Percentiles rank a stretch among this genome's conserved stretches.
Conservation (phyloP, 2,113 vertebrate species). For the Circaetus gallicus region DNA sequence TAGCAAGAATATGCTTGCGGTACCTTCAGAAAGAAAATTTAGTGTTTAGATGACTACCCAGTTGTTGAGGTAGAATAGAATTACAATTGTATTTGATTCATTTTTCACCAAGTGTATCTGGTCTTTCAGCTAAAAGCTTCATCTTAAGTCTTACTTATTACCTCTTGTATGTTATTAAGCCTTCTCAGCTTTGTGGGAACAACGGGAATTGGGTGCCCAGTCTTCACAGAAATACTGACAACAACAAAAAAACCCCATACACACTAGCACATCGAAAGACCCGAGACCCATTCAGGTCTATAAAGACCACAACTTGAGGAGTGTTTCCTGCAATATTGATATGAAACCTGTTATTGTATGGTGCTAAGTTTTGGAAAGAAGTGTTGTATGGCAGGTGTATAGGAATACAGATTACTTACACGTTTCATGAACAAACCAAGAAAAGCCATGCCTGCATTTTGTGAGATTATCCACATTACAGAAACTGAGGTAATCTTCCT, state of each 20-base stretch:
- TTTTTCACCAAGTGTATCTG: not conserved
- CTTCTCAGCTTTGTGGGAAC: not conserved
- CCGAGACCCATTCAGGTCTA: not conserved
- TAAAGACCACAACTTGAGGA: not conserved
- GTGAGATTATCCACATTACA: not conserved
- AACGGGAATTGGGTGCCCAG: rapidly evolving
- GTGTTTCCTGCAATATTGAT: not conserved
- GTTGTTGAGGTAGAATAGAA: not conserved
- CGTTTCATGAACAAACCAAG: not conserved
- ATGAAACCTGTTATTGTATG: not conserved
- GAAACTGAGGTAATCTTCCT: not conserved
- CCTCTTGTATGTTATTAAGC: not conserved
- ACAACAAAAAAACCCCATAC: not conserved
- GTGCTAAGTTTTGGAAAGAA: not conserved
- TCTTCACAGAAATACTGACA: not conserved
- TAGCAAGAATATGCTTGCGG: not conserved
- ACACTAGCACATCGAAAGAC: not conserved
- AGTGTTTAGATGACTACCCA: not conserved
- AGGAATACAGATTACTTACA: not conserved
- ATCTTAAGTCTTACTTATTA: not conserved
- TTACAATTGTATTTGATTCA: not conserved
- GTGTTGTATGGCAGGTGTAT: not conserved
- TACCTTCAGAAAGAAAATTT: not conserved
- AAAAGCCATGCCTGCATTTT: not conserved
- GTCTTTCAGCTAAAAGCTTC: not conserved